These are phyloP conservation scores for Tenthredo scrophulariae DNA, from an alignment of 2,888 invertebrate species.

Conservation along the genomic window DNA sequence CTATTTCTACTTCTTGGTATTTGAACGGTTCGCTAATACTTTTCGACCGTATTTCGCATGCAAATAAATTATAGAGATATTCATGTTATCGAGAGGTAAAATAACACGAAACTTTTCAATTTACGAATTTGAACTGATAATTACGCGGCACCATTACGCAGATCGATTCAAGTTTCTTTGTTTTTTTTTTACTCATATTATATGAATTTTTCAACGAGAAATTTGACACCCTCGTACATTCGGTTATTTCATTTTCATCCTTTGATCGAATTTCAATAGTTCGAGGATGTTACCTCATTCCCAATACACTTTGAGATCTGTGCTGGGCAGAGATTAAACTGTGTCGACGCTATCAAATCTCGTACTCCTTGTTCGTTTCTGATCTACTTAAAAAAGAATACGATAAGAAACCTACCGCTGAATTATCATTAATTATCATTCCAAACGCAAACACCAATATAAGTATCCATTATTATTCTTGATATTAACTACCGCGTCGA, in stretches of 20 bases:
- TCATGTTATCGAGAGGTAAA: not conserved
- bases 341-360: not conserved
- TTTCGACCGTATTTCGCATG: not conserved
- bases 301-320: not conserved
- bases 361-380: not conserved
- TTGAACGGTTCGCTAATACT: not conserved
- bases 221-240: not conserved
- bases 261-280: not conserved
- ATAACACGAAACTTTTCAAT: not conserved
- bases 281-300: not conserved
- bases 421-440: slow-evolving; percentile 29
- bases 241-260: not conserved
- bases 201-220: not conserved
- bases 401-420: not conserved
- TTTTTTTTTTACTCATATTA: not conserved
- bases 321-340: not conserved
- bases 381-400: not conserved
- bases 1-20: not conserved
- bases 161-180: not conserved
- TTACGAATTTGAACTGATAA: not conserved
- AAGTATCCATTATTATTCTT: slow-evolving; percentile 4
- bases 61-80: not conserved
- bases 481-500: not conserved
- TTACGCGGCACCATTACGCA: not conserved
- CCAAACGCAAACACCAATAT: not conserved